Percentiles rank a stretch among this genome's conserved stretches.
phyloP scores from a whole-genome alignment of 92 coral and sea anemone species.

The Parazoanthus darwini region DNA sequence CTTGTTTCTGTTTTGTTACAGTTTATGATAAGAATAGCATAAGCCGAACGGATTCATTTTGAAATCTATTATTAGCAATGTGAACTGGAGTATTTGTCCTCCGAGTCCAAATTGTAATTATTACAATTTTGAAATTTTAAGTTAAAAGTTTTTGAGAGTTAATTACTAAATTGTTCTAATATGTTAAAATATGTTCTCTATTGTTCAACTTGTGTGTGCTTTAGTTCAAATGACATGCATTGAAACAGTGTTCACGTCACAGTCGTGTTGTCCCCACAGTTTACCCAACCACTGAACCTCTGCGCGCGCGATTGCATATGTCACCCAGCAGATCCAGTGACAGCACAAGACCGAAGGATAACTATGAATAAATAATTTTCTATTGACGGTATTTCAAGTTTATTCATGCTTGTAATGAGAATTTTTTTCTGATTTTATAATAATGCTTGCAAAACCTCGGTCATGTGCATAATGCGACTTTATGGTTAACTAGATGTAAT shows the following conservation, averaged over 20 bases:
- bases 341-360: neutral
- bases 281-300: conserved; percentile 5
- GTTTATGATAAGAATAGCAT: conserved; percentile 1
- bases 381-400: conserved; percentile 10
- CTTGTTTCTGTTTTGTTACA: neutral
- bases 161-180: conserved; percentile 15
- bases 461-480: conserved; percentile 20
- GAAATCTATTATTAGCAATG: neutral
- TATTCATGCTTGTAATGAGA: conserved; percentile 5
- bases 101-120: conserved; percentile 4
- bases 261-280: conserved; percentile 2
- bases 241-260: conserved; percentile 7
- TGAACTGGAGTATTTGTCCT: neutral
- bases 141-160: conserved; percentile 5
- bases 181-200: neutral
- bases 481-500: conserved; percentile 25
- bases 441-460: conserved; percentile 1
- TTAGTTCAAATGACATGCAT: conserved; percentile 7
- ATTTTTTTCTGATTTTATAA: conserved; percentile 11
- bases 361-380: conserved; percentile 14
- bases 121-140: conserved; percentile 1
- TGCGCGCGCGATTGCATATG: conserved; percentile 2
- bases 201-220: conserved; percentile 9
- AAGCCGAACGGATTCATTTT: neutral
- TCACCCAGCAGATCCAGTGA: neutral